Conservation (phyloP, 2,888 invertebrate species). For the Limnephilus marmoratus region DNA sequence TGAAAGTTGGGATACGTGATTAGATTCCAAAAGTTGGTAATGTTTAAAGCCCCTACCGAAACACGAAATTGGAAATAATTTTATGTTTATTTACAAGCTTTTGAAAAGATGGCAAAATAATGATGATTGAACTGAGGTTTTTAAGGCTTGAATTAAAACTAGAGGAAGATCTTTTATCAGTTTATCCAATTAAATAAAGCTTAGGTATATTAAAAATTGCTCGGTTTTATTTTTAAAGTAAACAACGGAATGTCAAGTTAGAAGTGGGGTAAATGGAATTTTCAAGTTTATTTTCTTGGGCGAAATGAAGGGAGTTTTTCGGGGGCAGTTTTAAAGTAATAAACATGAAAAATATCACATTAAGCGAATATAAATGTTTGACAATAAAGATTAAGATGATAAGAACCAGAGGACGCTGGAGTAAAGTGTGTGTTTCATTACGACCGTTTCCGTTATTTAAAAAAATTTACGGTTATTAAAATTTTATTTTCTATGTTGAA, state of each 20-base stretch:
- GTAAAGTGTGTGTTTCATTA: background rate
- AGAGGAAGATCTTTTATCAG: background rate
- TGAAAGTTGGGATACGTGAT: slow-evolving; percentile 21
- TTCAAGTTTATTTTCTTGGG: slow-evolving; percentile 2
- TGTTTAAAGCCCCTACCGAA: slow-evolving; percentile 16
- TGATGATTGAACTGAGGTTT: slow-evolving; percentile 37
- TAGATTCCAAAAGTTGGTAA: slow-evolving; percentile 11
- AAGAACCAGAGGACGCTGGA: background rate
- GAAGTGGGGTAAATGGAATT: background rate
- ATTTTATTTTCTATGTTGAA: background rate
- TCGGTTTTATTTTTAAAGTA: background rate
- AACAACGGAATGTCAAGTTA: background rate
- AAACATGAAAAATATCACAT: background rate
- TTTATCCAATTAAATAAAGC: background rate
- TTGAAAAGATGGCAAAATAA: slow-evolving; percentile 5
- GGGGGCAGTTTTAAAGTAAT: background rate
- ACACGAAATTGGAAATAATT: slow-evolving; percentile 38
- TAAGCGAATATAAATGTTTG: background rate
- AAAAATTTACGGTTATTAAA: background rate
- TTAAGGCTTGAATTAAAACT: slow-evolving; percentile 20
- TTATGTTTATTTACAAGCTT: slow-evolving; percentile 23
- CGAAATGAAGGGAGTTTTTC: background rate
- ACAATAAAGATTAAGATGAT: background rate
- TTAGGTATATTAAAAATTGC: background rate
- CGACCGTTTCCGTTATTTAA: background rate